Conservation (phyloP, 2,113 vertebrate species). For the Psittacus erithacus region DNA sequence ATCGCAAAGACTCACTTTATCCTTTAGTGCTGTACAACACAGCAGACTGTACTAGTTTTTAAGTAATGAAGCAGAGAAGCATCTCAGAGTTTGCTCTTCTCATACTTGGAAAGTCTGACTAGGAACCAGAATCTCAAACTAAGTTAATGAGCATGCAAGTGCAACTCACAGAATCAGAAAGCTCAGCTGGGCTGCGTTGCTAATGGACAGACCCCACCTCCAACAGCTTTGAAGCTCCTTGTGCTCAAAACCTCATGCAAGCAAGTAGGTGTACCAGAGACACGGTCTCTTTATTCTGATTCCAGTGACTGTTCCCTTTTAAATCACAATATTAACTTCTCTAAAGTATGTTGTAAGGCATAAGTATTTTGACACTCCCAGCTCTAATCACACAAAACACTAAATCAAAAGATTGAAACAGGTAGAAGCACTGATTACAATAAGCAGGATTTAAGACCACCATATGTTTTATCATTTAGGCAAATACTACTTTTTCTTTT, state of each 20-base stretch:
- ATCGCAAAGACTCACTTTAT: neutral
- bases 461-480: fast-evolving
- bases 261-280: neutral
- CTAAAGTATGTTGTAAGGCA: neutral
- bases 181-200: neutral
- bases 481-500: neutral
- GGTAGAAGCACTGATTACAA: neutral
- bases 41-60: neutral
- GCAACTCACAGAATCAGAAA: neutral
- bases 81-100: neutral
- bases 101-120: conserved; percentile 27
- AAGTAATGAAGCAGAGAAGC: neutral
- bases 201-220: neutral
- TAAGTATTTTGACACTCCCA: neutral
- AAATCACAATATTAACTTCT: neutral
- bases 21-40: neutral
- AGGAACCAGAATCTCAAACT: neutral
- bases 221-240: neutral
- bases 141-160: neutral
- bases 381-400: neutral
- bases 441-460: neutral
- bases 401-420: neutral
- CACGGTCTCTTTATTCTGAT: neutral
- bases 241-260: neutral
- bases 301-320: neutral